These are phyloP conservation scores for Campoplex nolae DNA, from an alignment of 2,888 invertebrate species.

Conservation along the genomic window DNA sequence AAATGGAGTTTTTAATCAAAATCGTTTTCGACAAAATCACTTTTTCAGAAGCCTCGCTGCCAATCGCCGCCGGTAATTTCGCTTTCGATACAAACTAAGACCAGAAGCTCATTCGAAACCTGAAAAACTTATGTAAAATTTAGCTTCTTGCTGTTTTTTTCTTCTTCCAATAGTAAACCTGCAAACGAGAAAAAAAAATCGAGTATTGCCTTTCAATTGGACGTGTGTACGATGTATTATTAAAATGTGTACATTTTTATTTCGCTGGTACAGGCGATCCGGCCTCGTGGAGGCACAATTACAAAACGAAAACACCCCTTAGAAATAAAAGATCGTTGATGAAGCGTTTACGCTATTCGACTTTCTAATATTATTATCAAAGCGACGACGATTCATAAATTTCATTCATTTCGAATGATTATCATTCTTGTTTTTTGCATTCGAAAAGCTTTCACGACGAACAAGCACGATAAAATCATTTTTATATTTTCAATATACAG, in stretches of 20 bases:
- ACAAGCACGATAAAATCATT: conserved; percentile 48
- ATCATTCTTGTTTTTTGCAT: conserved; percentile 5
- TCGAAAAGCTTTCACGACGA: conserved; percentile 54
- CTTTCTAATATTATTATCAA: conserved; percentile 46
- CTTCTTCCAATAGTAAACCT: too few species aligned
- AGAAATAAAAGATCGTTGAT: conserved; percentile 42
- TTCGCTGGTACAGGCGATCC: conserved; percentile 36
- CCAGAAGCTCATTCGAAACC: too few species aligned
- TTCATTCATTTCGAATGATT: not conserved
- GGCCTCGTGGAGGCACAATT: conserved; percentile 57
- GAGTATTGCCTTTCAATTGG: too few species aligned
- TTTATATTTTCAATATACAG: conserved; percentile 46
- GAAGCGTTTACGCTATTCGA: conserved; percentile 22
- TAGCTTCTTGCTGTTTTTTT: too few species aligned
- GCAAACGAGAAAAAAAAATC: too few species aligned
- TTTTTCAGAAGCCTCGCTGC: too few species aligned
- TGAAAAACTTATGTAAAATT: too few species aligned
- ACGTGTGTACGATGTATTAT: conserved; percentile 5
- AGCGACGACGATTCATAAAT: conserved; percentile 35
- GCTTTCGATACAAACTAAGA: too few species aligned
- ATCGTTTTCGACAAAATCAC: too few species aligned
- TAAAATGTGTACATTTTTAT: conserved; percentile 23
- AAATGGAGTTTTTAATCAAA: too few species aligned
- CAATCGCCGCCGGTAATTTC: too few species aligned
- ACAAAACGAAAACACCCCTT: conserved; percentile 28